Conservation (phyloP, 2,888 invertebrate species). For the Cylindroiulus punctatus region DNA sequence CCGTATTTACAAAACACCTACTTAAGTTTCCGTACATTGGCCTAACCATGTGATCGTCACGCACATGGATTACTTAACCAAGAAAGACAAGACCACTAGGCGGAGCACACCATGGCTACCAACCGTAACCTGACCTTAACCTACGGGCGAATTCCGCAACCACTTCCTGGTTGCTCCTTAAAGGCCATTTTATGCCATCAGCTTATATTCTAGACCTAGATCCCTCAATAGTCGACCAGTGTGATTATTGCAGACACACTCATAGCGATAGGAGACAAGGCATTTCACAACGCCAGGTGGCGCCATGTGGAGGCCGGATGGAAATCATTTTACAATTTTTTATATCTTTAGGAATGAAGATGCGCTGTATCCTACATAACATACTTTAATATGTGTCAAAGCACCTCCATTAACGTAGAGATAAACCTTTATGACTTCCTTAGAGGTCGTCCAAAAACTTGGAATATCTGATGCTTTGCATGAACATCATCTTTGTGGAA, state of each 20-base stretch:
- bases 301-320: not conserved
- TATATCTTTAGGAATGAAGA: too few species aligned
- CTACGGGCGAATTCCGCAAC: conserved; percentile 51
- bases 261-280: not conserved
- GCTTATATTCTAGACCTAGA: not conserved
- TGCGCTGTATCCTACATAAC: too few species aligned
- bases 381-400: too few species aligned
- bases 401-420: too few species aligned
- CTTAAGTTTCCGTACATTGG: not conserved
- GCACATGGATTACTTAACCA: not conserved
- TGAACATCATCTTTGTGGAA: too few species aligned
- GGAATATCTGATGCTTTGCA: too few species aligned
- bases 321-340: not conserved
- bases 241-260: not conserved
- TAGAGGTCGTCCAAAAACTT: too few species aligned
- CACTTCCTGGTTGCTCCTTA: conserved; percentile 49
- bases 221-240: not conserved
- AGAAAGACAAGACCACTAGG: not conserved
- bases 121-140: conserved; percentile 55
- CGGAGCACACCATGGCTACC: not conserved
- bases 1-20: not conserved
- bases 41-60: not conserved
- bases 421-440: too few species aligned
- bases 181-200: not conserved
- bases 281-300: not conserved